Evolutionary conservation across 2,888 invertebrate genomes (phyloP), one percentile per base, ranked within the genome.

Genomic region (Bombyx huttoni): DNA sequence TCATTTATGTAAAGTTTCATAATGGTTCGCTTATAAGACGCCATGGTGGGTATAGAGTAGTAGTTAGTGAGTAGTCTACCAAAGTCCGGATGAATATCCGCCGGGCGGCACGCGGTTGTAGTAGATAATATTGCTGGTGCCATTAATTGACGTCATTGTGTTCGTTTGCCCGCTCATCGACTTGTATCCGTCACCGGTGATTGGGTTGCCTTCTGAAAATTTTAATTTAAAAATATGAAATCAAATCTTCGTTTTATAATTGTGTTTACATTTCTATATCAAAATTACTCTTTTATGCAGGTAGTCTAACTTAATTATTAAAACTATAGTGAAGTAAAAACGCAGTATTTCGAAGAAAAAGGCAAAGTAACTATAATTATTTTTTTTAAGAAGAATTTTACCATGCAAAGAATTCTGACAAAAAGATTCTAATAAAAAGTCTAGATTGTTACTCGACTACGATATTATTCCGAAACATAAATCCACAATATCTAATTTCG

Each of bases 101-200:
- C 92, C 92, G 51, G 92, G 92, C 51, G 92, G 92, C 60, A 92
- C 91, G 75, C 92, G 92, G 70, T 78, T 84, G 68, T 90, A 89
- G 56, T 75, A 71, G 61, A 80, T 78, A 59, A 79, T 69, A 58
- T 77, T 78, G 70, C 75, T 85, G 70, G 73, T 75, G 58, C 86
- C 85, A 67, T 79, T 79, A 56, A 83, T 73, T 59, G 83, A 84
- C 60, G 87, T 86, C 65, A 84, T 82, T 61, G 78, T 85, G 78
- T 89, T 89, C 74, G 87, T 90, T 70, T 90, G 90, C 65, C 90
- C 90, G 75, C 89, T 89, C 80, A 88, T 74, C 62, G 89, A 87
- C 73, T 88, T 89, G 83, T 90, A 90, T 70, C 90, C 90, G 68
- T 89, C 89, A 60, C 90, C 90, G 66, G 90, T 90, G 70, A 90